Evolutionary conservation across 2,113 vertebrate species (phyloP), one percentile per base, ranked within the genome.

Genomic region (Mungos mungo): DNA sequence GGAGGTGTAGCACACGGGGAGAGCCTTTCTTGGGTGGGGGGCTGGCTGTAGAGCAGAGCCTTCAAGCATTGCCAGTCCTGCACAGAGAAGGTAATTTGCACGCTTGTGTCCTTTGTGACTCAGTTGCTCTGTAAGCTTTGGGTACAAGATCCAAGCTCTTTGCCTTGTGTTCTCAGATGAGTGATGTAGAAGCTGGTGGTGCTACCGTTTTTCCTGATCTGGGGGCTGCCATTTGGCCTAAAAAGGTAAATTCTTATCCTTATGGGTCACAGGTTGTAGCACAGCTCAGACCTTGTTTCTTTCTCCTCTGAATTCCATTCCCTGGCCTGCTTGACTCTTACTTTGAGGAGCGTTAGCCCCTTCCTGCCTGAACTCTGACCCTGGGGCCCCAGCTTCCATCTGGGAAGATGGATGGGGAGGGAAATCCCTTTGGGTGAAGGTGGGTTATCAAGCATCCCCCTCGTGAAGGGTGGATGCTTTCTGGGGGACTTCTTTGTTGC

Each of bases 131-230:
- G 45, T 81, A 60, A 66, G 33, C 27, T 90, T 31, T 66, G 90
- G 33, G 38, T 27, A 80, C 72, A 91, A 52, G 69, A 89, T 33
- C 66, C 96, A 97, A 98, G 13, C 88, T 95, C 35, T 97, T 0
- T 97, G 90, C 45, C 96, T 98, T 99, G 2, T 98, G 90, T 98
- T 97, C 90, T 63, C 98, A 99, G 99, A 99, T 99, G 99, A 99
- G 99, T 66, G 99, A 99, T 80, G 99, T 99, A 5, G 99, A 99
- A 98, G 99, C 99, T 60, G 99, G 99, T 92, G 99, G 99, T 79
- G 99, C 99, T 27, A 99, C 99, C 0, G 99, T 99, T 82, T 99
- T 99, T 95, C 99, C 99, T 74, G 99, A 99, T 95, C 99, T 99
- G 97, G 99, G 99, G 88, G 99, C 99, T 96, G 99, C 99, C 50